Conservation (phyloP, 37 sponge, comb jelly and placozoan species). For the Dysidea cf. avara region DNA sequence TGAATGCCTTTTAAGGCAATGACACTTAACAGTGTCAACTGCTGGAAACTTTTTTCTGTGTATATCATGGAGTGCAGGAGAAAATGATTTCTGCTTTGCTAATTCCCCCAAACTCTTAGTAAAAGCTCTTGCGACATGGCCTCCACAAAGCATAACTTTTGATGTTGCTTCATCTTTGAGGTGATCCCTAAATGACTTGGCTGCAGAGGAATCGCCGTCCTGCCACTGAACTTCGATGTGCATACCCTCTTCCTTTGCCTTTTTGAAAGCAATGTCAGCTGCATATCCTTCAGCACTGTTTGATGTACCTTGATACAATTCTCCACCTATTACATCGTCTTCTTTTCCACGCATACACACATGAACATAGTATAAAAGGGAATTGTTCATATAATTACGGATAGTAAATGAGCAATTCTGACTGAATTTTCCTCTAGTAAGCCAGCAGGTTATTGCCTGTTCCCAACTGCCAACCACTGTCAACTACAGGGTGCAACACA, state of each 20-base stretch:
- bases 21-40: slow-evolving; percentile 11
- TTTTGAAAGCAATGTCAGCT: slow-evolving; percentile 4
- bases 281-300: slow-evolving; percentile 24
- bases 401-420: slow-evolving; percentile 31
- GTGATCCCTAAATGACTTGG: slow-evolving; percentile 1
- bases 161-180: not conserved
- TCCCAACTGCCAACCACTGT: slow-evolving; percentile 10
- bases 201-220: slow-evolving; percentile 36
- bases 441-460: slow-evolving; percentile 25
- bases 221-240: slow-evolving; percentile 29
- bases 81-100: slow-evolving; percentile 12
- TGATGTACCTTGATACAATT: slow-evolving; percentile 26
- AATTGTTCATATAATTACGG: slow-evolving; percentile 15
- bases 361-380: slow-evolving; percentile 23
- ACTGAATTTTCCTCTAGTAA: slow-evolving; percentile 12
- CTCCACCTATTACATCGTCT: slow-evolving; percentile 13
- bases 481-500: not conserved
- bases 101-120: slow-evolving; percentile 2
- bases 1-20: slow-evolving; percentile 16
- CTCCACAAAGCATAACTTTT: slow-evolving; percentile 31
- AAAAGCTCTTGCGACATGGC: slow-evolving; percentile 26
- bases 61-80: not conserved
- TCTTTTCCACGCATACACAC: slow-evolving; percentile 14
- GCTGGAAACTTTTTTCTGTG: slow-evolving; percentile 22
- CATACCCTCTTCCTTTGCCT: slow-evolving; percentile 21